Conservation (phyloP, 2,113 vertebrate species). For the Gobiocypris rarus region DNA sequence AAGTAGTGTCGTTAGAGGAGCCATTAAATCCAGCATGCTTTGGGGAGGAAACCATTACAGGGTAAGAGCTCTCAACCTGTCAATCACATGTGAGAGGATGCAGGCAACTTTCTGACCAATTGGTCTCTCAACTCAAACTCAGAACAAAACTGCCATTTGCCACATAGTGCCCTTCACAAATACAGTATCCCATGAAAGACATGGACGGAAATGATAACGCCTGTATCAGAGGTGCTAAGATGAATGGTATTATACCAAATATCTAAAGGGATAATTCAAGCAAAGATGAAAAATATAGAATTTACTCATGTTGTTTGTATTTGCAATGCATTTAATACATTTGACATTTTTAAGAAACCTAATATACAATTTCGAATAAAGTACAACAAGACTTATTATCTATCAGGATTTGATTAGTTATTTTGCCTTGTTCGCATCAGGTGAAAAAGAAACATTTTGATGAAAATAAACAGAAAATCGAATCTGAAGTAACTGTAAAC, state of each 20-base stretch:
- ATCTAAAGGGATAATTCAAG: neutral
- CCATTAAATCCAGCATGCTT: constrained; percentile 66
- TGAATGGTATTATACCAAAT: neutral
- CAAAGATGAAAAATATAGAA: neutral
- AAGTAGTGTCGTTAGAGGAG: constrained; percentile 60
- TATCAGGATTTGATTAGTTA: neutral
- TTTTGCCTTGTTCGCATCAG: neutral
- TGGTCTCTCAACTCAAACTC: constrained; percentile 48
- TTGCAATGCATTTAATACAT: neutral
- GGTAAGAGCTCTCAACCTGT: constrained; percentile 49
- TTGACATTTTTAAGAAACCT: neutral
- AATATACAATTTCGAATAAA: neutral
- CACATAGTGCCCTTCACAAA: constrained; percentile 42
- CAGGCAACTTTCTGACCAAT: constrained; percentile 51
- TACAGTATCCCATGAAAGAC: constrained; percentile 27
- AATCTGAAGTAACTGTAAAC: no score
- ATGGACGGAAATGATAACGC: neutral
- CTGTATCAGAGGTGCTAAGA: neutral
- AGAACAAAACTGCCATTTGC: constrained; percentile 52
- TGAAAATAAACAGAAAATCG: no score
- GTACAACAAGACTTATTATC: neutral
- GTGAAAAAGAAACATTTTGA: neutral
- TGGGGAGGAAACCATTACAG: constrained; percentile 51
- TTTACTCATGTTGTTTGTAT: neutral
- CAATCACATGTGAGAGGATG: constrained; percentile 38